Percentiles rank a stretch among this genome's conserved stretches.
These are phyloP conservation scores for Lordiphosa fenestrarum DNA, from an alignment of 2,888 invertebrate genomes.

Conservation along the genomic window DNA sequence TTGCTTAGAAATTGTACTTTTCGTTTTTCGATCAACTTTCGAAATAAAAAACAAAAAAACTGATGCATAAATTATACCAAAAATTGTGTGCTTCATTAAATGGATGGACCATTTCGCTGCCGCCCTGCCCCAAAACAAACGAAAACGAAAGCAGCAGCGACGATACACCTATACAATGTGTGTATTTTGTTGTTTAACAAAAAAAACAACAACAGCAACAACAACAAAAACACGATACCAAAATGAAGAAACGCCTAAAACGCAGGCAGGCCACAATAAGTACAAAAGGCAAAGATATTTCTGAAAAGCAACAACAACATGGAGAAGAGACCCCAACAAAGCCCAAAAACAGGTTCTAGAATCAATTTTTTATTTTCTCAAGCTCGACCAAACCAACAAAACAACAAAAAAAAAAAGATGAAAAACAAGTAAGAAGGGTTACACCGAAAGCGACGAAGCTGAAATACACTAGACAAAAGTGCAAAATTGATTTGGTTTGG, in stretches of 20 bases:
- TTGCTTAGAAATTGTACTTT: too few relatives aligned
- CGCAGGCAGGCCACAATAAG: conserved; percentile 26
- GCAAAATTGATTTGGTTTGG: too few relatives aligned
- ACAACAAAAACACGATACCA: conserved; percentile 28
- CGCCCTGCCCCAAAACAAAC: conserved; percentile 39
- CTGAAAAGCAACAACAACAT: conserved; percentile 30
- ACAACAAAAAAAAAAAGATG: conserved; percentile 20
- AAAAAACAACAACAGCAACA: conserved; percentile 8
- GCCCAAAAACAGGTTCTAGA: conserved; percentile 71
- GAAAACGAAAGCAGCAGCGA: conserved; percentile 59
- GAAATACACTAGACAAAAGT: background rate
- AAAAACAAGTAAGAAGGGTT: conserved; percentile 26
- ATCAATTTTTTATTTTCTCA: conserved; percentile 58
- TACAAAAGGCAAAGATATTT: conserved; percentile 43
- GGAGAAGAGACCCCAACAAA: conserved; percentile 12
- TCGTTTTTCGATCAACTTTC: too few relatives aligned
- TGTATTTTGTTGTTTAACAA: conserved; percentile 8
- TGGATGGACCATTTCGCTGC: conserved; percentile 44
- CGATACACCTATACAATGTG: too few relatives aligned
- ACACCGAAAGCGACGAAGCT: conserved; percentile 3
- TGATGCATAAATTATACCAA: conserved; percentile 51
- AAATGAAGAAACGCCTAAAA: conserved; percentile 40
- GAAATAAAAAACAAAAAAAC: conserved; percentile 3
- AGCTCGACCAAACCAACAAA: conserved; percentile 4
- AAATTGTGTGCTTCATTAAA: conserved; percentile 50